Percentiles rank a stretch among this genome's conserved stretches.
phyloP scores from a whole-genome alignment of 92 coral and sea anemone genomes.

The Pocillopora grandis region DNA sequence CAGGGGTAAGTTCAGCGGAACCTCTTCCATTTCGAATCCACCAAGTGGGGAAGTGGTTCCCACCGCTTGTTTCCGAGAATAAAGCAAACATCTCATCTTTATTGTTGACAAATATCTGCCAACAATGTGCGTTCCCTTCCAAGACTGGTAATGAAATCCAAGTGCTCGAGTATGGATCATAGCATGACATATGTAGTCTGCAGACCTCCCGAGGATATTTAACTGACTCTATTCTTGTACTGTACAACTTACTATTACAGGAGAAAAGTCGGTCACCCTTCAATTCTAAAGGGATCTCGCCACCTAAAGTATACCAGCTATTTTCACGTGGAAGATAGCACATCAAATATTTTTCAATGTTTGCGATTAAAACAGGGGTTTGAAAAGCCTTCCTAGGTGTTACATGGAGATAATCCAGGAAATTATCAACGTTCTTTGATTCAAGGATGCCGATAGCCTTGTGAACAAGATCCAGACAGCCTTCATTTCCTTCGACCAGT shows the following conservation, averaged over 20 bases:
- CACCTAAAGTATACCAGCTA: conserved; percentile 4
- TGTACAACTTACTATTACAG: neutral
- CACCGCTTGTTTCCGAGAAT: neutral
- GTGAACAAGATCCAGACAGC: neutral
- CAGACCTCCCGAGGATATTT: too few species aligned
- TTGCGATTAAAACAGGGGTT: neutral
- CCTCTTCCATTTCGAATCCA: neutral
- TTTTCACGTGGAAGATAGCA: conserved; percentile 5
- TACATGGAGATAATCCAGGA: neutral
- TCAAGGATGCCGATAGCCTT: neutral
- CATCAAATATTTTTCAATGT: neutral
- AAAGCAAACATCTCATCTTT: neutral
- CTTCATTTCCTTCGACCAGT: neutral
- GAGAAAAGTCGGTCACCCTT: neutral
- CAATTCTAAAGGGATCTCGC: neutral
- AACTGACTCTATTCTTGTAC: too few species aligned
- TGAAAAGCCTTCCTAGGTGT: conserved; percentile 2
- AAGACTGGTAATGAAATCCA: neutral
- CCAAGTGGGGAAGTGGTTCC: neutral
- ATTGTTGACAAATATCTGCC: conserved; percentile 5
- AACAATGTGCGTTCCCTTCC: neutral
- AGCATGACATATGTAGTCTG: neutral
- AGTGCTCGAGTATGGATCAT: neutral
- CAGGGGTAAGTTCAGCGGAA: too few species aligned
- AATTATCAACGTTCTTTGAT: neutral